These are phyloP conservation scores for Gymnosoma rotundatum DNA, from an alignment of 2,888 invertebrate genomes.

Conservation along the genomic window DNA sequence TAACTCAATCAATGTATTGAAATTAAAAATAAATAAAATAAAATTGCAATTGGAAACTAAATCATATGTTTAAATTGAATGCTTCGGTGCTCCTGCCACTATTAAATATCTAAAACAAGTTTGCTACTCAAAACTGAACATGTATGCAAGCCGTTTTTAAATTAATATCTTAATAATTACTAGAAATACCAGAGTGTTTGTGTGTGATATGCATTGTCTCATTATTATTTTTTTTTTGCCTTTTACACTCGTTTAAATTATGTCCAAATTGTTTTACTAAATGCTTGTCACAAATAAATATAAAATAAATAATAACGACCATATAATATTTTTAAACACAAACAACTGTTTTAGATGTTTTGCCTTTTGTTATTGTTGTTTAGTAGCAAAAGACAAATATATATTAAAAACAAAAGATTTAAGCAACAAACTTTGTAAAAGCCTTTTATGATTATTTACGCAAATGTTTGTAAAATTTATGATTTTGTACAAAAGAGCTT, in stretches of 20 bases:
- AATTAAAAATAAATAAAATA: constrained; percentile 6
- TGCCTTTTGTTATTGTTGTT: constrained; percentile 14
- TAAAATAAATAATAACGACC: constrained; percentile 1
- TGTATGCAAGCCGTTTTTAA: constrained; percentile 19
- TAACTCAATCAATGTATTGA: constrained; percentile 1
- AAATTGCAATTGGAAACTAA: constrained; percentile 8
- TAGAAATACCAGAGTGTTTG: constrained; percentile 13
- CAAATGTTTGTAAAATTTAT: constrained; percentile 58
- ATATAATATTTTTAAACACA: not conserved
- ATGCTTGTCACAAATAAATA: constrained; percentile 18
- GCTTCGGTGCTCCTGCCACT: constrained; percentile 21
- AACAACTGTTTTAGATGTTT: constrained; percentile 15
- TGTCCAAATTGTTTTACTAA: constrained; percentile 21
- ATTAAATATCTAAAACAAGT: not conserved
- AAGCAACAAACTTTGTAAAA: constrained; percentile 45
- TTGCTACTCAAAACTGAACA: not conserved
- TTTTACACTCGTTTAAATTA: constrained; percentile 28
- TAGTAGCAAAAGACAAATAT: not conserved
- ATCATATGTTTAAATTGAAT: constrained; percentile 36
- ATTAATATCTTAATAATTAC: constrained; percentile 34
- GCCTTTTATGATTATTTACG: constrained; percentile 59
- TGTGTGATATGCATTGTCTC: constrained; percentile 28
- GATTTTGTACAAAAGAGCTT: constrained; percentile 33
- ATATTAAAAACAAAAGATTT: constrained; percentile 58
- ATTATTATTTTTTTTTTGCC: constrained; percentile 17